Base-by-base conservation (phyloP, 2,888 invertebrate genomes). In the Acheta domesticus region DNA sequence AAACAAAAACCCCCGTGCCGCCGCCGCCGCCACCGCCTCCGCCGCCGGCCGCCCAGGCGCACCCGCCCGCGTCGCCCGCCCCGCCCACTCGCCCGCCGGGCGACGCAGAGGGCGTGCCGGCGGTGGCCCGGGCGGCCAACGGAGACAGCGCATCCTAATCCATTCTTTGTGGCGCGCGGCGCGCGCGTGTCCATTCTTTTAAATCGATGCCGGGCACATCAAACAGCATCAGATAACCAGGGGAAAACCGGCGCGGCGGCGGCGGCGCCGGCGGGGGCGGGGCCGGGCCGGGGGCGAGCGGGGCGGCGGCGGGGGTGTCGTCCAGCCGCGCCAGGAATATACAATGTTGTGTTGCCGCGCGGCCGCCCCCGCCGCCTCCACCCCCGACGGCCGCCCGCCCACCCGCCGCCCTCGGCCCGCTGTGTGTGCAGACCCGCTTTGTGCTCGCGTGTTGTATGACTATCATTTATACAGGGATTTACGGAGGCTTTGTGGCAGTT, bases 191-290 rank as follows among this genome's bases (percentile, higher is more conserved):
- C 76, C 21, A 49, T 36, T 49, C 77, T 84, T 85, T 84, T 85
- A 84, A 85, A 85, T 85, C 84, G 84, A 83, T 84, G 83, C 82
- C 83, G 82, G 82, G 82, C 83, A 83, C 77, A 77, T 77, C 49
- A 77, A 77, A 77, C 77, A 50, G 77, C 77, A 50, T 21, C 77
- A 77, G 49, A 77, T 77, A 62, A 62, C 62, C 62, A 62, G 62
- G 62, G 62, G 62, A 62, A 62, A 62, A 62, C 62, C 62, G n/a
- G 62, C 62, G 62, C 62, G 62, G 5, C 8, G 62, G 11, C n/a
- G n/a, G 50, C 77, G 50, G 48, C 49, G 77, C 49, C 50, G 50
- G 77, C 36, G 49, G 49, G 21, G 49, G 49, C 21, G 49, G 49
- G 20, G 50, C 19, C 21, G 50, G 76, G n/a, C n/a, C n/a, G n/a